Conservation (phyloP, 2,797 vertebrate species). For the Rhabdomys pumilio region DNA sequence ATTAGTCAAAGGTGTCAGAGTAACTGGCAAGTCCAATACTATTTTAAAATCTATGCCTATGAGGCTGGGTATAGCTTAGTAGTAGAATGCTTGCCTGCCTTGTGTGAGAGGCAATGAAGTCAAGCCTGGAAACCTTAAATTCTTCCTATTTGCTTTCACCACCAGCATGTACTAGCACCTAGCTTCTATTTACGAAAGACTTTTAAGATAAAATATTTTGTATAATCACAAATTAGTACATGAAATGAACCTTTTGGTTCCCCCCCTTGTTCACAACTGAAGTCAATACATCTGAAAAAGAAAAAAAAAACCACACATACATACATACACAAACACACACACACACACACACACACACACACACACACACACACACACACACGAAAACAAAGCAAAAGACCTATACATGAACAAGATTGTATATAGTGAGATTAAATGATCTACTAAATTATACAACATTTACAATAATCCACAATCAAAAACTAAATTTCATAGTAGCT, state of each 20-base stretch:
- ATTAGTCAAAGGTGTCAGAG: background rate
- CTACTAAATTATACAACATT: constrained; percentile 60
- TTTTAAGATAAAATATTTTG: constrained; percentile 13
- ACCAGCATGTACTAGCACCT: background rate
- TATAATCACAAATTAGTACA: constrained; percentile 60
- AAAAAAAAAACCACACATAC: background rate
- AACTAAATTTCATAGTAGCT: background rate
- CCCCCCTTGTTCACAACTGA: background rate
- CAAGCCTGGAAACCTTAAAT: constrained; percentile 4
- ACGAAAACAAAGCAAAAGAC: constrained; percentile 47
- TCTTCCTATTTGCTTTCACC: constrained; percentile 54
- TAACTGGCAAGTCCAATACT: constrained; percentile 34
- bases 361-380: background rate
- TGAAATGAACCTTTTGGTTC: constrained; percentile 23
- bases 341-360: background rate
- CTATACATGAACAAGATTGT: background rate
- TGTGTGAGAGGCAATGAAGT: background rate
- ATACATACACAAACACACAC: too few relatives aligned
- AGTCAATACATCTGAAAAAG: constrained; percentile 20
- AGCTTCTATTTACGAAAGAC: constrained; percentile 21
- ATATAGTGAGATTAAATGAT: constrained; percentile 37
- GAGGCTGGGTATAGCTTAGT: background rate
- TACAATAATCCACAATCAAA: constrained; percentile 19
- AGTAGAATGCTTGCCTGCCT: background rate
- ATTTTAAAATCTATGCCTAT: constrained; percentile 29